Conservation (phyloP, 2,797 vertebrate genomes). For the Sebastes kiyomatsui region DNA sequence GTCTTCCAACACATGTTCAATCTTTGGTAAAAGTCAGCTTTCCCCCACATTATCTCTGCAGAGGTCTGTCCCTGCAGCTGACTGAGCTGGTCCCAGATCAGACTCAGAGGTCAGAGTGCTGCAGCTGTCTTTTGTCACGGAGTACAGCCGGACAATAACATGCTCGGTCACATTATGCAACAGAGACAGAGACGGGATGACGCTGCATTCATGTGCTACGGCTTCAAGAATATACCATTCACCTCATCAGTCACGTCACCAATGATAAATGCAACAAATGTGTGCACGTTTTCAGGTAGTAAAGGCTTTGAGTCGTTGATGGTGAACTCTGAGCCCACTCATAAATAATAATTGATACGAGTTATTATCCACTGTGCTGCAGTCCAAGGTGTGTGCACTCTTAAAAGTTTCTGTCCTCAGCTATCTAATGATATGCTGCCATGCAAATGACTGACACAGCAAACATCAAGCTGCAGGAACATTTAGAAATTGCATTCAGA, state of each 20-base stretch:
- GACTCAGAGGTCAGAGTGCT: neutral
- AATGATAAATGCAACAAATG: neutral
- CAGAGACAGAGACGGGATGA: neutral
- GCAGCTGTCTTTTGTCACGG: constrained; percentile 26
- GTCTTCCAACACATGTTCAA: neutral
- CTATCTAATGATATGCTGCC: neutral
- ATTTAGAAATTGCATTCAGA: neutral
- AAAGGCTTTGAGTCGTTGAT: neutral
- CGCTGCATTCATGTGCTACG: neutral
- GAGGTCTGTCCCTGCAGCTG: neutral
- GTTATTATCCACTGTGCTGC: neutral
- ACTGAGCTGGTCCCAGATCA: constrained; percentile 18
- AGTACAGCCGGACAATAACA: neutral
- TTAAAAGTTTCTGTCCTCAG: neutral
- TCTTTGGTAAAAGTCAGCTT: neutral
- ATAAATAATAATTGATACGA: neutral
- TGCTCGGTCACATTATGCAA: neutral
- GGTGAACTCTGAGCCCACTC: neutral
- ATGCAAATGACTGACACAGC: neutral
- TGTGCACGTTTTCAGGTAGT: neutral
- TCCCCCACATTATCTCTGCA: neutral
- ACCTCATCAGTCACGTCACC: neutral
- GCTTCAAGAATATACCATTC: neutral
- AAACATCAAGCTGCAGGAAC: neutral
- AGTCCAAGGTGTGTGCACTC: neutral